Base-by-base conservation (phyloP, 1,140 invertebrate genomes). In the Anastrepha ludens region DNA sequence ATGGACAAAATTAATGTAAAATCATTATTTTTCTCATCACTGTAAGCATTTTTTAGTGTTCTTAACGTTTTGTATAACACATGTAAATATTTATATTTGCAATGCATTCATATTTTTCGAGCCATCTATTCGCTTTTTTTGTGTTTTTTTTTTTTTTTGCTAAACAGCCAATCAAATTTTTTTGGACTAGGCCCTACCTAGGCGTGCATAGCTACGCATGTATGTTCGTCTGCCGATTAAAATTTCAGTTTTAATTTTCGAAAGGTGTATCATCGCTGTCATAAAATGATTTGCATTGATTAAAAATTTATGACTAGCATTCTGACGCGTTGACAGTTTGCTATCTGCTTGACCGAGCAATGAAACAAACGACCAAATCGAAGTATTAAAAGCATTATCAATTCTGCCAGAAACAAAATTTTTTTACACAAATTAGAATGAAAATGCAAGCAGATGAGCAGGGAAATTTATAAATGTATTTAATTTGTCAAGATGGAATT, bases 241-340 rank as follows among this genome's bases (percentile, higher is more conserved):
- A 81, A 29, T 81, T 81, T 81, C 74, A 81, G n/a, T 58, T 55
- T 55, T 20, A 20, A 11, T 81, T 81, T 81, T 81, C 47, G 55
- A 81, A 81, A 81, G n/a, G 15, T 81, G 74, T 55, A 81, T 81
- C 74, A 81, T 81, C 74, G 47, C 47, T 81, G 74, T 81, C 74
- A 81, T 11, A 55, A 55, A 81, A 55, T 81, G 74, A 81, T 58
- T 47, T 74, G 41, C 70, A 47, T 47, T 74, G 39, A 47, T 74
- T n/a, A 29, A 81, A 81, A 50, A n/a, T 5, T 81, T 58, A 15
- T 81, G 29, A 29, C 29, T 29, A 47, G 41, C 74, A 81, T 55
- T 17, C 74, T 3, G 44, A 55, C 3, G 74, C 74, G 44, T 58
- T 81, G 74, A 81, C 74, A 81, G 74, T 47, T 81, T 41, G 74